Evolutionary conservation across 2,888 invertebrate genomes (phyloP), one percentile per base, ranked within the genome.

Genomic region (Drosophila macrospina): DNA sequence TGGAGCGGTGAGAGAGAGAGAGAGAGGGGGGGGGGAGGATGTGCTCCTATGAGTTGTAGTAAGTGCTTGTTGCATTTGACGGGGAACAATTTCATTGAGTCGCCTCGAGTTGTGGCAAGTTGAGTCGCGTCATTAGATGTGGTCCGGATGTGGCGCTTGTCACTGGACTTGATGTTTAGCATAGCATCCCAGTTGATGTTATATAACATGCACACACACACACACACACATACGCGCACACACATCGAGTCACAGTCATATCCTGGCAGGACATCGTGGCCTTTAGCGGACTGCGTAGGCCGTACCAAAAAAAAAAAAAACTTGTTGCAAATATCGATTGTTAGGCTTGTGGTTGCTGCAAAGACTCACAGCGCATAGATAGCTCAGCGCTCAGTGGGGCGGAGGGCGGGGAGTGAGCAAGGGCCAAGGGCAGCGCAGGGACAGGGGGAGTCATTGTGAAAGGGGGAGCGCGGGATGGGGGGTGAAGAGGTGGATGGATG

Each of bases 311-410:
- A n/a, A 57, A 42, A 16, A 47, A 16, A 57, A 75, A 74, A 90
- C 89, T 89, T 90, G 89, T 89, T 90, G 90, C 90, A 79, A 87
- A 84, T 86, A 90, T 90, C 89, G 88, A 90, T 90, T 89, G 71
- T 42, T 41, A 41, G 48, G 41, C 59, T 61, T 41, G 65, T 66
- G 61, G 45, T 55, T 45, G n/a, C 32, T 47, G 52, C 39, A 47
- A 30, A 30, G 15, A 10, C 16, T 47, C 16, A 37, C 15, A 26
- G 16, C n/a, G 11, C 20, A 44, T 13, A 44, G 44, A 32, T 24
- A 28, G n/a, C 1, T 4, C 10, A 20, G 6, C 2, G 13, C 26
- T 26, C 3, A 3, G 7, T 5, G 7, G 10, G 2, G 5, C 1
- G 0, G 8, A 8, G 16, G 7, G 24, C 26, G 0, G 5, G 15